phyloP scores from a whole-genome alignment of 2,113 vertebrate genomes.

The Eidolon helvum region DNA sequence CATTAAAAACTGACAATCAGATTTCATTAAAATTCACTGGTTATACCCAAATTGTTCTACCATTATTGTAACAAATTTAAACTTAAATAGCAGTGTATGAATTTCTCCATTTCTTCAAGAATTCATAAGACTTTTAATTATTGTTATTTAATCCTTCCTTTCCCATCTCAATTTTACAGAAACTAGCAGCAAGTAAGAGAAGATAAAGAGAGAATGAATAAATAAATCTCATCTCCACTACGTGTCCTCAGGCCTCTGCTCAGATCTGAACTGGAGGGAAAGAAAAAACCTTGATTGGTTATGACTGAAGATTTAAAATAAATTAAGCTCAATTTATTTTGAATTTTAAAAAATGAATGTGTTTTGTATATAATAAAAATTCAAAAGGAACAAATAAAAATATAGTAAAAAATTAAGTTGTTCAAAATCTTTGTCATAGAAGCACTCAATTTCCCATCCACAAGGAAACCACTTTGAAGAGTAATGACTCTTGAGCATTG shows the following conservation, averaged over 20 bases:
- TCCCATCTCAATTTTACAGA: neutral
- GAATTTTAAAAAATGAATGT: neutral
- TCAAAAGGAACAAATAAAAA: neutral
- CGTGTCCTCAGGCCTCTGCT: neutral
- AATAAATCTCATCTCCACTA: neutral
- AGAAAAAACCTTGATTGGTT: neutral
- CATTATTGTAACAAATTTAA: neutral
- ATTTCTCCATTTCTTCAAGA: neutral
- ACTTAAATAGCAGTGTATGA: neutral
- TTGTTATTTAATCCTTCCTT: neutral
- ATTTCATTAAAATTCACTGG: neutral
- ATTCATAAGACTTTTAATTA: neutral
- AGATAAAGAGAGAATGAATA: neutral
- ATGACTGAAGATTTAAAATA: neutral
- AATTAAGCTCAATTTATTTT: neutral
- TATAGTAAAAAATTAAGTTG: neutral
- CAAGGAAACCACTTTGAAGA: neutral
- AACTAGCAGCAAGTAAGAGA: neutral
- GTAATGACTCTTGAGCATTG: neutral
- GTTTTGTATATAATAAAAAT: neutral
- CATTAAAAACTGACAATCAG: neutral
- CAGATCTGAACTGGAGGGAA: neutral
- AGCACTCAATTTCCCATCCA: neutral
- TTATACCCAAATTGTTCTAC: neutral
- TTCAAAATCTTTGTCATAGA: neutral